Evolutionary conservation across 2,797 vertebrate species (phyloP), one percentile per base, ranked within the genome.

Genomic region (Propithecus deckenii): DNA sequence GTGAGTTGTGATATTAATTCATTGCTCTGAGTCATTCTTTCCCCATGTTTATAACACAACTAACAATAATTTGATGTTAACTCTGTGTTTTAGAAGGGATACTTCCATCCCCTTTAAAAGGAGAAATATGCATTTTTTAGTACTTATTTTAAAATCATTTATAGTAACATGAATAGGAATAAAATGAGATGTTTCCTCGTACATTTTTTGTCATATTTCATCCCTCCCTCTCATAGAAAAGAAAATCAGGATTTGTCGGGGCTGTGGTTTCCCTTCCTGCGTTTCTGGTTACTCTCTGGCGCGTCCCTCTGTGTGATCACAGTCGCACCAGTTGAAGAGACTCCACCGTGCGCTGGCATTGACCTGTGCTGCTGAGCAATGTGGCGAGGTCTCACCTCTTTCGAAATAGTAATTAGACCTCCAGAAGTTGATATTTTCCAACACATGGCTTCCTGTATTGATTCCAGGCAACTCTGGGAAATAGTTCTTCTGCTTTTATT

Each of bases 371-470:
- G 2, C 18, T 38, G 28, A 38, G 50, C 35, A 14, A 25, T 18
- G 5, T 30, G 4, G 22, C 38, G 52, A 83, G 38, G 79, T 55
- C 74, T 79, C n/a, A 65, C 43, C 25, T 86, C 23, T 67, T 94
- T 91, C 90, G 46, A 78, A 95, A 41, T 30, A 23, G 67, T 43
- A n/a, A 30, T 83, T 88, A 85, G 76, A 63, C 52, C 59, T 94
- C 52, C 85, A 59, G 11, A 59, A 28, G 13, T 83, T 89, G 59
- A 35, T 48, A 52, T 71, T 55, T 61, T 87, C 32, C 61, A 50
- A 85, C 18, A 75, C 48, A 30, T 1, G 43, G 32, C 84, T 86
- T 91, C 38, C 79, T 87, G 74, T 80, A 55, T 85, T 61, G 79
- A 72, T 87, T 94, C 13, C 38, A 25, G 52, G 46, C 35, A 76